Conservation (phyloP, 2,797 vertebrate species). For the Tadarida brasiliensis region DNA sequence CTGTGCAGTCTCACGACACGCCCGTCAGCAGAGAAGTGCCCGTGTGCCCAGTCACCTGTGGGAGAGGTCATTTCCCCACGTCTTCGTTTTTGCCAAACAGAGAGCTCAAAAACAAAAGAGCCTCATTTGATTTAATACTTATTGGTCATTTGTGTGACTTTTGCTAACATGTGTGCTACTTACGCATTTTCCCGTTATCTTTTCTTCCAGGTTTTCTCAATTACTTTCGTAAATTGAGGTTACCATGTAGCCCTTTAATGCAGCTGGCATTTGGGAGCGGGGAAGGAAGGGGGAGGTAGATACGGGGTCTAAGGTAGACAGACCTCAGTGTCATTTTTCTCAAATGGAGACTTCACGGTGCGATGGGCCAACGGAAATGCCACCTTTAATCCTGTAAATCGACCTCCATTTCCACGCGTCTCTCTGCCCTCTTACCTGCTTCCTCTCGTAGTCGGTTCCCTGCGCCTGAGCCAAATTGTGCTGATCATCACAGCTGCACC, state of each 20-base stretch:
- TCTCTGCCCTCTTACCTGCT: background rate
- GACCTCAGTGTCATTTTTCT: background rate
- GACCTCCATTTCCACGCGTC: rapidly evolving
- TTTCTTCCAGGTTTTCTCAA: background rate
- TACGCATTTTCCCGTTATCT: background rate
- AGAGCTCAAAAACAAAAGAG: background rate
- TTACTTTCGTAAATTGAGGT: background rate
- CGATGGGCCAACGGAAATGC: rapidly evolving
- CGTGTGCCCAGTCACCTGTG: background rate
- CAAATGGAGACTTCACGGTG: background rate
- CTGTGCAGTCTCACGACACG: too few species aligned
- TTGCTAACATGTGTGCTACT: background rate
- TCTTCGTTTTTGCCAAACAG: background rate
- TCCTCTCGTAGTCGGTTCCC: background rate
- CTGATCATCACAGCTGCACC: background rate
- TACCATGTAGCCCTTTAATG: background rate
- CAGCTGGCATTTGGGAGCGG: background rate
- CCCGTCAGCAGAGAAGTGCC: rapidly evolving
- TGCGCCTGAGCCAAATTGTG: background rate
- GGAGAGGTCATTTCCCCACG: background rate
- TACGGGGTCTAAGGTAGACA: background rate
- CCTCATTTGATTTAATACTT: background rate
- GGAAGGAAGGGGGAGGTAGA: rapidly evolving
- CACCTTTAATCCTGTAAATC: background rate
- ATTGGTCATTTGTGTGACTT: background rate